A percentile compares a stretch with the other conserved stretches of the same genome.
phyloP scores from a whole-genome alignment of 53 echinoderm and acorn worm species.

The Echinarachnius parma region DNA sequence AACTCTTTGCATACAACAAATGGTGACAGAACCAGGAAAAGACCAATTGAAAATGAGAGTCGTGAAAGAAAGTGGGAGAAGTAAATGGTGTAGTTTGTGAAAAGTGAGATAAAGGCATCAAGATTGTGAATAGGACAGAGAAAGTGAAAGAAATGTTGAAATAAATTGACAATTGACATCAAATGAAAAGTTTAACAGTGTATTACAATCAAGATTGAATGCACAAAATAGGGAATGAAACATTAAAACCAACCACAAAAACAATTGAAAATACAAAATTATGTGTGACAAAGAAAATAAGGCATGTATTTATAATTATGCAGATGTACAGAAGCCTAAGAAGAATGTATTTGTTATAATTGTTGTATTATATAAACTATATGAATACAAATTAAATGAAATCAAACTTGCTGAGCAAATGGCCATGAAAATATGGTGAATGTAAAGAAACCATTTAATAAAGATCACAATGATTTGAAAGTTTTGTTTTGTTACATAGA shows the following conservation, averaged over 20 bases:
- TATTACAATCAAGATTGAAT: no score
- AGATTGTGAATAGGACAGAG: not conserved
- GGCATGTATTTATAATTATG: no score
- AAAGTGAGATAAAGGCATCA: not conserved
- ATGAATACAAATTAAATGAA: no score
- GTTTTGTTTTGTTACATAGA: no score
- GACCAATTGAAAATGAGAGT: not conserved
- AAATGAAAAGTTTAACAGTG: not conserved
- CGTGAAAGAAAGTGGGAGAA: not conserved
- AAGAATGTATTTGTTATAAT: no score
- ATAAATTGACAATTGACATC: not conserved
- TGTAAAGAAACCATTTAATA: no score
- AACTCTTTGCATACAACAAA: slow-evolving; percentile 24
- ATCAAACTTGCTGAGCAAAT: no score
- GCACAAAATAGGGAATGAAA: not conserved
- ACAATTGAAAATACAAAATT: not conserved
- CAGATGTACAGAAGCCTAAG: no score
- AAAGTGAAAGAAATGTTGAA: not conserved
- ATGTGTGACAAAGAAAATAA: not conserved
- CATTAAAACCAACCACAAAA: not conserved
- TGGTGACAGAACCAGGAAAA: slow-evolving; percentile 20
- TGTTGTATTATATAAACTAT: no score
- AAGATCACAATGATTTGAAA: no score
- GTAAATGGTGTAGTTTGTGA: not conserved
- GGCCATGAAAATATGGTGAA: no score